Evolutionary conservation across 1,140 invertebrate species (phyloP), one percentile per base, ranked within the genome.

Genomic region (Hestina assimilis): DNA sequence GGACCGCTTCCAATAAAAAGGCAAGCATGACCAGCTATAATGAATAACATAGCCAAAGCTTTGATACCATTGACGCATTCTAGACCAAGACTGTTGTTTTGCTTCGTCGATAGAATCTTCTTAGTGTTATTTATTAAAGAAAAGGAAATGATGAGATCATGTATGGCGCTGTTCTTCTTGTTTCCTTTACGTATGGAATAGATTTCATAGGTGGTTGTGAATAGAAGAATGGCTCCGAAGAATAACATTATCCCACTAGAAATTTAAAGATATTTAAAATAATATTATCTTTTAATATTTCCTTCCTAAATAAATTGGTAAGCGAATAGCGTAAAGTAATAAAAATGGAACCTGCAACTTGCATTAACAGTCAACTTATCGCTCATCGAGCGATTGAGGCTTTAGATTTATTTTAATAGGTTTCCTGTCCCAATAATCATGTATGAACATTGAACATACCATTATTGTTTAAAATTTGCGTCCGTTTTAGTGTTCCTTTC

Each of bases 41-140:
- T 93, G 28, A 93, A 89, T 1, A 90, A 53, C 92, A 93, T 93
- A 0, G 92, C 88, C 6, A 93, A 63, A 15, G 91, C 89, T 74
- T 92, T 93, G 14, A 94, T 92, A 4, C 93, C 93, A 42, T 91
- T 90, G 38, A 94, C 87, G 52, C 92, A 92, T 58, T 92, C 91
- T 20, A 93, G 72, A 35, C 92, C 91, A 7, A 92, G 69, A 15
- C 89, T 87, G 54, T 91, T 90, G 23, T 91, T 89, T 73, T 92
- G 92, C 66, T 91, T 92, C 7, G 90, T 86, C 12, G 91, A 91
- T 47, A 91, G 78, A 58, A 92, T 89, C 72, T 92, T 92, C 70
- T 89, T 90, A 28, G 89, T 71, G 70, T 91, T 92, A 65, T 89
- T 89, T 28, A 91, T 89, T 7, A 92, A 31, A 1, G 92, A 92